Evolutionary conservation across 2,888 invertebrate genomes (phyloP).

Genomic region (Melanophora roralis): DNA sequence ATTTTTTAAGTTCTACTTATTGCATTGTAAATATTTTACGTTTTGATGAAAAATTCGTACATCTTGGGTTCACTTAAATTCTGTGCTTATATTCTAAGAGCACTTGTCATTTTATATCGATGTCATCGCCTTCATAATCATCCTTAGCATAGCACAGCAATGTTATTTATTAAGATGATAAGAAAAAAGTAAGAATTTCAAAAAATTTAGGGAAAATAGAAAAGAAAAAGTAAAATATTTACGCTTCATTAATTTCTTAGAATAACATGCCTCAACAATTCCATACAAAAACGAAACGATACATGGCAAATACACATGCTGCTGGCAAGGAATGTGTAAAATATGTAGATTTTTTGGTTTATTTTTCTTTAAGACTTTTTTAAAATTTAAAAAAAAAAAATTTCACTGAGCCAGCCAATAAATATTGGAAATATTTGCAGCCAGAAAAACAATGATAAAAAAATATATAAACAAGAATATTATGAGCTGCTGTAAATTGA

Average conservation of each 20-base stretch:
- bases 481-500: slow-evolving; percentile 5
- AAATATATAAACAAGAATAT: not conserved
- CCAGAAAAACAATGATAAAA: not conserved
- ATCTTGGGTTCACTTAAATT: slow-evolving; percentile 28
- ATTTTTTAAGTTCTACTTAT: not conserved
- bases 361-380: slow-evolving; percentile 1
- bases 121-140: slow-evolving; percentile 41
- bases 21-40: not conserved
- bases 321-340: slow-evolving; percentile 4
- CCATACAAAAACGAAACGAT: slow-evolving; percentile 23
- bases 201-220: not conserved
- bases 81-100: slow-evolving; percentile 9
- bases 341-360: slow-evolving; percentile 19
- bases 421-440: not conserved
- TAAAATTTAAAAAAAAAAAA: slow-evolving; percentile 11
- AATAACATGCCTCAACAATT: slow-evolving; percentile 51
- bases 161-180: slow-evolving; percentile 39
- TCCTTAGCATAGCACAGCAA: slow-evolving; percentile 10
- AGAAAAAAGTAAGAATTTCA: not conserved
- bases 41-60: not conserved
- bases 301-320: not conserved
- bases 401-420: slow-evolving; percentile 26
- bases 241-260: slow-evolving; percentile 53
- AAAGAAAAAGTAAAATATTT: slow-evolving; percentile 26
- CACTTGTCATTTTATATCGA: slow-evolving; percentile 48